Base-by-base conservation (phyloP, 2,888 invertebrate species). In the Teinopalpus imperialis region DNA sequence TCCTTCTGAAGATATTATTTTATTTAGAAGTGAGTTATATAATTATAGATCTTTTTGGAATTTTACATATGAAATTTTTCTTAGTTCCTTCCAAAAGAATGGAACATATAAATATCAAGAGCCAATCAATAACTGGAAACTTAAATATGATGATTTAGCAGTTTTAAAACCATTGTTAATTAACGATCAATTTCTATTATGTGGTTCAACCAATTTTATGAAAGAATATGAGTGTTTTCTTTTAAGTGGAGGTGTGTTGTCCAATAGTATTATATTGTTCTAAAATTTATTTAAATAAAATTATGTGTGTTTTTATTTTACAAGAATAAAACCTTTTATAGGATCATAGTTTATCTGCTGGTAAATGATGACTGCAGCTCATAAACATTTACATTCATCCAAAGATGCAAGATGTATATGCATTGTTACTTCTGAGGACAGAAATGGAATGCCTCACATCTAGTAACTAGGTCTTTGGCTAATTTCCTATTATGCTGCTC, bases 41-140 rank as follows among this genome's bases (percentile, higher is more conserved):
- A 72, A 83, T 5, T 92, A 91, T 56, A 80, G 81, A 18, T 76
- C 82, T 14, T 92, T 86, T 71, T 95, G 95, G 95, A 96, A 96
- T 80, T 95, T 95, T 67, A 79, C 77, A n/a, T 92, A 92, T 53
- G 78, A 83, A 27, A 79, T 94, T 52, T 93, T 90, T 76, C 56
- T 94, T 34, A 73, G 80, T 55, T 34, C 5, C 26, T n/a, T 8
- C 7, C 18, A 24, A 23, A 26, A 44, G 8, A 37, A 49, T 45
- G 20, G 8, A 7, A 48, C 34, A 32, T 43, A 53, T 29, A 90
- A 88, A 63, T 92, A 92, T 67, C 75, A 87, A 59, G 92, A 92
- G 72, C 81, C 86, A 32, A 68, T 92, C 20, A 59, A 70, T 43
- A 51, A 52, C 36, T 57, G 60, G 23, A 89, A 74, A 66, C 59